Conservation (phyloP, 2,113 vertebrate genomes). For the Pedionomus torquatus region DNA sequence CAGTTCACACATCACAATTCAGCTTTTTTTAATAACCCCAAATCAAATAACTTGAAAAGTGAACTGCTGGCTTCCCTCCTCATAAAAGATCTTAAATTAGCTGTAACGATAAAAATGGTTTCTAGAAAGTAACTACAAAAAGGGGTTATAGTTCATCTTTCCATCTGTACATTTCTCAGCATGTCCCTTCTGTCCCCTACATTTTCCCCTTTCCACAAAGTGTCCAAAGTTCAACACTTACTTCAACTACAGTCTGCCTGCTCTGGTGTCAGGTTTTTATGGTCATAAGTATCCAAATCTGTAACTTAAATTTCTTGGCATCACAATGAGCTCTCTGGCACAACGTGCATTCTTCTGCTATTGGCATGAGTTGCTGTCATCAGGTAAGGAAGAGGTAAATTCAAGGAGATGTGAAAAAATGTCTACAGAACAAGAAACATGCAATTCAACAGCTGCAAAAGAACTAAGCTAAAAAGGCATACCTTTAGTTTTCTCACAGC, state of each 20-base stretch:
- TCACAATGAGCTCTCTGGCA: background rate
- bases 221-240: background rate
- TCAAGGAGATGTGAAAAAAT: background rate
- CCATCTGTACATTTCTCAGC: background rate
- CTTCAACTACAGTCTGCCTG: background rate
- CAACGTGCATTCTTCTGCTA: accelerated
- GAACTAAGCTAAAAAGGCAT: background rate
- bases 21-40: background rate
- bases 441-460: background rate
- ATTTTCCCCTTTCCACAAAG: background rate
- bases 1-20: background rate
- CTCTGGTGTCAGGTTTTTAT: background rate
- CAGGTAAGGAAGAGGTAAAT: background rate
- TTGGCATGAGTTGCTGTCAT: background rate
- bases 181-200: background rate
- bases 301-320: background rate
- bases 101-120: background rate
- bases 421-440: background rate
- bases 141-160: background rate
- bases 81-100: background rate
- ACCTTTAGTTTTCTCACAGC: too few species aligned
- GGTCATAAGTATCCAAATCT: background rate
- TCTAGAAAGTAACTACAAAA: background rate
- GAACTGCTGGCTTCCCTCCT: background rate
- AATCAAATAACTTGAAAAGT: background rate